Evolutionary conservation across 2,888 invertebrate genomes (phyloP).

Genomic region (Hypselothyrea guttata): DNA sequence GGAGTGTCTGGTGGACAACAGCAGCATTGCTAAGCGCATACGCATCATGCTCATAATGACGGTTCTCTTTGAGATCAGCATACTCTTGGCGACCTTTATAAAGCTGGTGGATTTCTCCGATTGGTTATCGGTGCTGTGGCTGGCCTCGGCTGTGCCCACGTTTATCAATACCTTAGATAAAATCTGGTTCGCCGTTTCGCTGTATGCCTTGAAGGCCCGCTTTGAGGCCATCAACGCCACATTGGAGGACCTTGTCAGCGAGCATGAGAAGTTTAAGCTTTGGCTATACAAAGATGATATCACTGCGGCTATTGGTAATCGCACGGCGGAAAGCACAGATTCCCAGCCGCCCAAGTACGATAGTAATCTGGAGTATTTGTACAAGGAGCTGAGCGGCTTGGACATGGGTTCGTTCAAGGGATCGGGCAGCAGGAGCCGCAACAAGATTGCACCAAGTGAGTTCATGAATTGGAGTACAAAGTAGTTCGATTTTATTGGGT

Average conservation of each 20-base stretch:
- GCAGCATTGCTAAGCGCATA: slow-evolving; percentile 65
- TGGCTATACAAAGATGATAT: slow-evolving; percentile 39
- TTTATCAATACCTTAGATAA: slow-evolving; percentile 80
- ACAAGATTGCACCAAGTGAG: slow-evolving; percentile 68
- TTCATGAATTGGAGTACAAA: too few relatives aligned
- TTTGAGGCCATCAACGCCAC: slow-evolving; percentile 76
- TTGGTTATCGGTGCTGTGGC: slow-evolving; percentile 74
- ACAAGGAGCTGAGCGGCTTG: slow-evolving; percentile 63
- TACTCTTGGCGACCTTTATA: slow-evolving; percentile 70
- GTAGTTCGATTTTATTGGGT: too few relatives aligned
- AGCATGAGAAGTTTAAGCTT: slow-evolving; percentile 68
- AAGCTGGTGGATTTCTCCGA: slow-evolving; percentile 71
- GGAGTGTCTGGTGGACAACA: slow-evolving; percentile 75
- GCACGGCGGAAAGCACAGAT: slow-evolving; percentile 28
- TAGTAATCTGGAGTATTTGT: slow-evolving; percentile 67
- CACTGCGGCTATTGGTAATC: slow-evolving; percentile 1
- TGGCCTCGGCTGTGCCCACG: slow-evolving; percentile 79
- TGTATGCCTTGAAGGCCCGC: slow-evolving; percentile 79
- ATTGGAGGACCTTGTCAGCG: slow-evolving; percentile 66
- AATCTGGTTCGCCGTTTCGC: slow-evolving; percentile 81
- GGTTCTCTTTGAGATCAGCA: slow-evolving; percentile 71
- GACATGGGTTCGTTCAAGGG: slow-evolving; percentile 57
- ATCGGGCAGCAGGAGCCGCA: slow-evolving; percentile 45
- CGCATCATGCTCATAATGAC: slow-evolving; percentile 71
- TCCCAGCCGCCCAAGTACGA: slow-evolving; percentile 64